A percentile compares a stretch with the other conserved stretches of the same genome.
Conservation (phyloP, 2,113 vertebrate species). For the Onychorhynchus coronatus region DNA sequence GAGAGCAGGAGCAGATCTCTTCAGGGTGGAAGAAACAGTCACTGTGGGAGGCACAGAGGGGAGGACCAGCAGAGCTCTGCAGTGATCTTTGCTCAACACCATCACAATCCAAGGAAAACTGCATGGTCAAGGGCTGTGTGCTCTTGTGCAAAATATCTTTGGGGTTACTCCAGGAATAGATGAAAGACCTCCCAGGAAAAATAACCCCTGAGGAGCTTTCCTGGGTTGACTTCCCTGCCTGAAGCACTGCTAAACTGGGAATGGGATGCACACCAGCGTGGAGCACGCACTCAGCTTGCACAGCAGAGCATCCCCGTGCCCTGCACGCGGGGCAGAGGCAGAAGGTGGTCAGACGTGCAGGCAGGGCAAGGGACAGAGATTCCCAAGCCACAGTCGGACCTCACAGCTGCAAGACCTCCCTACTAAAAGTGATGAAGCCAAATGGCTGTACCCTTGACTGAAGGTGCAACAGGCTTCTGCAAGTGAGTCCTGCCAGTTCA, state of each 20-base stretch:
- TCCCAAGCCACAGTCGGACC: neutral
- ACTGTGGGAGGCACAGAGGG: neutral
- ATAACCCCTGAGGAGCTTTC: neutral
- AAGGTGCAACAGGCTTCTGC: neutral
- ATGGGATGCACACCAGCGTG: neutral
- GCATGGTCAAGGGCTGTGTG: accelerated
- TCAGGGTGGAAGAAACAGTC: neutral
- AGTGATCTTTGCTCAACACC: neutral
- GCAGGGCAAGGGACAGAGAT: neutral
- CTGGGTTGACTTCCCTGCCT: neutral
- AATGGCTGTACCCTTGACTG: neutral
- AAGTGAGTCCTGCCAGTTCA: too few species aligned
- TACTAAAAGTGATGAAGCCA: neutral
- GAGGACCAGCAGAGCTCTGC: neutral
- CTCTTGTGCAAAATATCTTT: neutral
- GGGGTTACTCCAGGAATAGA: neutral
- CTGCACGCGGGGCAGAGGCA: accelerated
- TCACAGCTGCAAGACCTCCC: neutral
- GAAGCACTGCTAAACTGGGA: neutral
- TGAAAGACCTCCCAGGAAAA: neutral
- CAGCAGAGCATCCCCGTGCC: neutral
- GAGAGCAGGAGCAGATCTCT: neutral
- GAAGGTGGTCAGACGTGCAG: accelerated
- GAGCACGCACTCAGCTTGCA: neutral
- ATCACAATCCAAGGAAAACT: neutral